These are phyloP conservation scores for Pediacus dermestoides DNA, from an alignment of 2,888 invertebrate species.

Conservation along the genomic window DNA sequence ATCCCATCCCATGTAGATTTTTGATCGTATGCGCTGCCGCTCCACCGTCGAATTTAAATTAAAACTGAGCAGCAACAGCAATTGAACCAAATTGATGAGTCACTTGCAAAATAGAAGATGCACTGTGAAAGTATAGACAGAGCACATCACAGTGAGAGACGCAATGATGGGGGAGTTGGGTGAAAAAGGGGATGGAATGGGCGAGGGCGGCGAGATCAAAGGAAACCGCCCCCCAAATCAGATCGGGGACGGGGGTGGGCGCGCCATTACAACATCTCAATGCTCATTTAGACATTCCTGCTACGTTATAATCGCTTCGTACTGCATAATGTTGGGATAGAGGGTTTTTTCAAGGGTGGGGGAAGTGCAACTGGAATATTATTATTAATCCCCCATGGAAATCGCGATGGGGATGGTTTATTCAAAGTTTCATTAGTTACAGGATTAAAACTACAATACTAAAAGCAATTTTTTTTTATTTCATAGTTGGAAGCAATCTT, in stretches of 20 bases:
- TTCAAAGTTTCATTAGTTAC: too few relatives aligned
- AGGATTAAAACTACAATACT: too few relatives aligned
- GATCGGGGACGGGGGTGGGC: conserved; percentile 44
- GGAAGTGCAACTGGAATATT: too few relatives aligned
- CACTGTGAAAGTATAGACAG: too few relatives aligned
- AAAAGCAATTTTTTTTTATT: too few relatives aligned
- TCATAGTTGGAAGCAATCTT: too few relatives aligned
- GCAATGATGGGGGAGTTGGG: conserved; percentile 27
- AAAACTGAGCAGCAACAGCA: conserved; percentile 35
- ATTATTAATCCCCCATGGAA: too few relatives aligned
- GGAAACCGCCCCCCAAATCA: conserved; percentile 54
- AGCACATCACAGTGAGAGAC: conserved; percentile 16
- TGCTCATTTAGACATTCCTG: conserved; percentile 49
- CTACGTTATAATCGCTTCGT: conserved; percentile 23
- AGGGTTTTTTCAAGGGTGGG: too few relatives aligned
- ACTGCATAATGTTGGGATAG: too few relatives aligned
- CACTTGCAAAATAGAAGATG: conserved; percentile 51
- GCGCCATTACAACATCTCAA: conserved; percentile 49
- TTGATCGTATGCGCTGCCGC: conserved; percentile 4
- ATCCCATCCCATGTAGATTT: conserved; percentile 7
- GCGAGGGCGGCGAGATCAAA: conserved; percentile 60
- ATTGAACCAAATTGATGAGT: conserved; percentile 47
- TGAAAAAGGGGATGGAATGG: conserved; percentile 26
- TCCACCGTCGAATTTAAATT: conserved; percentile 25
- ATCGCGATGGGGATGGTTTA: too few relatives aligned